phyloP scores from a whole-genome alignment of 2,113 vertebrate species.

The Tyto alba region DNA sequence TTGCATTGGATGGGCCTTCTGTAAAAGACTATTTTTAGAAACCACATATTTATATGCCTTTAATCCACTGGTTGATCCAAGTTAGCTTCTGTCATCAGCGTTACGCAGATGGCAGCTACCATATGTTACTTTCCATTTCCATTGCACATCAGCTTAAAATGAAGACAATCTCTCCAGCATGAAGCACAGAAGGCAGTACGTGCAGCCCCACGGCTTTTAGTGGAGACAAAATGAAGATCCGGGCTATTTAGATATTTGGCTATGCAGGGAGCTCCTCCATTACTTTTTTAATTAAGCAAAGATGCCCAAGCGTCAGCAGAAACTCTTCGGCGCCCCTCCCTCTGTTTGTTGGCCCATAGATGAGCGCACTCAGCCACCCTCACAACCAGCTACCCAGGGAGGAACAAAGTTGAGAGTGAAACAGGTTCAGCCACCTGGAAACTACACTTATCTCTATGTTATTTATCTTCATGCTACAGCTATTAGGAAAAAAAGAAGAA shows the following conservation, averaged over 20 bases:
- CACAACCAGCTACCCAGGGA: not conserved
- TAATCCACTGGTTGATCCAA: constrained; percentile 48
- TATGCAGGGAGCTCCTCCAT: not conserved
- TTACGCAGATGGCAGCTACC: constrained; percentile 37
- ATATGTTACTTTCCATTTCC: constrained; percentile 48
- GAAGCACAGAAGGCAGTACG: not conserved
- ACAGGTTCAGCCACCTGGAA: not conserved
- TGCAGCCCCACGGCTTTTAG: not conserved
- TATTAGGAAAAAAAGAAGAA: not conserved
- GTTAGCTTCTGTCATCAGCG: constrained; percentile 40
- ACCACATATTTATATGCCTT: constrained; percentile 34
- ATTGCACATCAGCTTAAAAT: constrained; percentile 25
- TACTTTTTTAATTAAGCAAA: not conserved
- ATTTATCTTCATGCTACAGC: constrained; percentile 7
- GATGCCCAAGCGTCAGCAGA: not conserved
- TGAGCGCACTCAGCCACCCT: not conserved
- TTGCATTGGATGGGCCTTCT: not conserved
- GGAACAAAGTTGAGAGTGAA: not conserved
- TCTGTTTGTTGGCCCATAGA: not conserved
- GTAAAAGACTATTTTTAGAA: constrained; percentile 43
- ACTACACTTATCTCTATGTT: not conserved
- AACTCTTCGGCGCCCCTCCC: not conserved
- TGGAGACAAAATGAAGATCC: not conserved
- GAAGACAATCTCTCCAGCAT: not conserved
- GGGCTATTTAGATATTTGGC: not conserved